Evolutionary conservation across 2,113 vertebrate species (phyloP), one percentile per base, ranked within the genome.

Genomic region (Fregetta grallaria): DNA sequence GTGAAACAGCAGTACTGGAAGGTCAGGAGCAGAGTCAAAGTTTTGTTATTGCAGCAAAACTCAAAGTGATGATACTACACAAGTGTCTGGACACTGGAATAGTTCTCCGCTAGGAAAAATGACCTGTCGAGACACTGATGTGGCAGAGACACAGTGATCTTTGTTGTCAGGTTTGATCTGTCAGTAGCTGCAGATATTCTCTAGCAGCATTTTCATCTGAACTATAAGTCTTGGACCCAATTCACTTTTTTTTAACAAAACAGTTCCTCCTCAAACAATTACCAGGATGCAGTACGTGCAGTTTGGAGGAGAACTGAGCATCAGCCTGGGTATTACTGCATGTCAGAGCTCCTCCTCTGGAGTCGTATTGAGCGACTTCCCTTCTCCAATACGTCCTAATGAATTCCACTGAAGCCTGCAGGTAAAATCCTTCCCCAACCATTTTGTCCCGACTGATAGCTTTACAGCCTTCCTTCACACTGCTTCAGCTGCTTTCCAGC

Each of bases 331-430:
- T 8, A 67, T 7, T 70, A 44, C 75, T 42, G 66, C n/a, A 6
- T 47, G 68, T 20, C 88, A 81, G 6, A 89, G 89, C 92, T 92
- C 73, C 94, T 95, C 68, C 94, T 86, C 86, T 36, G 50, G 94
- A 92, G 86, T 40, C 47, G 0, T 58, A 62, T 75, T 65, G 0
- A 87, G 83, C 68, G 94, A n/a, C 96, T 91, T 47, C 61, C 83
- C 61, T 91, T 86, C 95, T 62, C 13, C 0, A 84, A 82, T 76
- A 4, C 2, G 47, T 78, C 73, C 86, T 68, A 29, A 91, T 63
- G 87, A 94, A 95, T 92, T 85, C 81, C 70, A 94, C 77, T 13
- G 70, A 87, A 94, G 83, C 91, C 94, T 91, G 94, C 91, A 97
- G 91, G 92, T 94, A 91, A 58, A 96, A 92, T 20, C 89, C 80